Conservation (phyloP, 2,797 vertebrate species). For the Pristis pectinata region DNA sequence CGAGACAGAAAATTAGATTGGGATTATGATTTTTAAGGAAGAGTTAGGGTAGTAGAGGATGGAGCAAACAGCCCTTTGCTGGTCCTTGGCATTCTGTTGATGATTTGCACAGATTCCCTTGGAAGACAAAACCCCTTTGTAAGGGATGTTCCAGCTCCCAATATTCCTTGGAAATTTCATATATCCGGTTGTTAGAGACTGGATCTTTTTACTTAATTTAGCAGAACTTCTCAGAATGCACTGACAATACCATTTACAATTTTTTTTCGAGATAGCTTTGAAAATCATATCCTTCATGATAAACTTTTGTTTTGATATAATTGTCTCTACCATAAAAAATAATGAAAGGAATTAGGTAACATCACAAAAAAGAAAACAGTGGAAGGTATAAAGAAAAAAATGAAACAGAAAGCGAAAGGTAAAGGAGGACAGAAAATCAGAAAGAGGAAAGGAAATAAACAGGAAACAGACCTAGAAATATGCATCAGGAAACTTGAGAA, state of each 20-base stretch:
- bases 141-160: background rate
- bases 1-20: background rate
- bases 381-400: background rate
- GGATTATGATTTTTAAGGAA: background rate
- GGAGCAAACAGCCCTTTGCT: background rate
- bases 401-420: background rate
- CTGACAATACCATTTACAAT: background rate
- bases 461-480: background rate
- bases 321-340: constrained; percentile 25
- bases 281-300: background rate
- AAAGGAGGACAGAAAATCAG: background rate
- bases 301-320: background rate
- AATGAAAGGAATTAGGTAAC: background rate
- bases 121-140: background rate
- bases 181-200: background rate
- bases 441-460: background rate
- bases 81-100: background rate
- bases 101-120: background rate
- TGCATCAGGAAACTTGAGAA: constrained; percentile 22
- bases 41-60: background rate
- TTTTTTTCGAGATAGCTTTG: background rate
- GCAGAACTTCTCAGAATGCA: background rate
- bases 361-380: background rate
- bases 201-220: background rate
- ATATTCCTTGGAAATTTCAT: no score